Evolutionary conservation across 2,113 vertebrate species (phyloP).

Genomic region (Semicossyphus pulcher): DNA sequence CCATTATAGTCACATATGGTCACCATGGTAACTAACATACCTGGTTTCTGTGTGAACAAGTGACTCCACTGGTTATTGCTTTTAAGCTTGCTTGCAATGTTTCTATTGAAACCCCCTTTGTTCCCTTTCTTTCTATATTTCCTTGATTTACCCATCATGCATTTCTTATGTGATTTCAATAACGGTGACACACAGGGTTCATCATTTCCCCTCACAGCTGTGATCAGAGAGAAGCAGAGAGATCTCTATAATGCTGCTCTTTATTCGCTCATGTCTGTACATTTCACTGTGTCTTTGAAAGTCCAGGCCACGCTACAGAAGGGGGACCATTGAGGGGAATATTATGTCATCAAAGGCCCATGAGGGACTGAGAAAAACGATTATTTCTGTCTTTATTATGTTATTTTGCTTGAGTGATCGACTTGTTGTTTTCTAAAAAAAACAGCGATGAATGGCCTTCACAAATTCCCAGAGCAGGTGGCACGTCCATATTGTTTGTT

Average conservation of each 20-base stretch:
- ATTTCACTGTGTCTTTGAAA: slow-evolving; percentile 43
- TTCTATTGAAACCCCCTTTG: background rate
- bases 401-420: background rate
- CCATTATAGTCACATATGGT: slow-evolving; percentile 35
- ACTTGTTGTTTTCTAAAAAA: background rate
- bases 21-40: slow-evolving; percentile 54
- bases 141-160: background rate
- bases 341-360: slow-evolving; percentile 31
- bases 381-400: background rate
- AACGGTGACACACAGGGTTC: slow-evolving; percentile 1
- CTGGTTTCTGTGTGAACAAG: background rate
- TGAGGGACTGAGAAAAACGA: background rate
- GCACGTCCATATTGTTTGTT: background rate
- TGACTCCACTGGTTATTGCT: background rate
- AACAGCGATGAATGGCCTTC: background rate
- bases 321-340: slow-evolving; percentile 16
- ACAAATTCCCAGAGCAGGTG: background rate
- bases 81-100: background rate
- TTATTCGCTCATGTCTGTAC: slow-evolving; percentile 21
- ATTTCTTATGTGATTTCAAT: slow-evolving; percentile 15
- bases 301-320: slow-evolving; percentile 14
- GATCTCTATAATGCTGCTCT: slow-evolving; percentile 32
- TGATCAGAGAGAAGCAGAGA: slow-evolving; percentile 16
- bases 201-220: slow-evolving; percentile 11
- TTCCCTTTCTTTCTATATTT: background rate